phyloP scores from a whole-genome alignment of 2,113 vertebrate genomes.

The Chionodraco myersi region DNA sequence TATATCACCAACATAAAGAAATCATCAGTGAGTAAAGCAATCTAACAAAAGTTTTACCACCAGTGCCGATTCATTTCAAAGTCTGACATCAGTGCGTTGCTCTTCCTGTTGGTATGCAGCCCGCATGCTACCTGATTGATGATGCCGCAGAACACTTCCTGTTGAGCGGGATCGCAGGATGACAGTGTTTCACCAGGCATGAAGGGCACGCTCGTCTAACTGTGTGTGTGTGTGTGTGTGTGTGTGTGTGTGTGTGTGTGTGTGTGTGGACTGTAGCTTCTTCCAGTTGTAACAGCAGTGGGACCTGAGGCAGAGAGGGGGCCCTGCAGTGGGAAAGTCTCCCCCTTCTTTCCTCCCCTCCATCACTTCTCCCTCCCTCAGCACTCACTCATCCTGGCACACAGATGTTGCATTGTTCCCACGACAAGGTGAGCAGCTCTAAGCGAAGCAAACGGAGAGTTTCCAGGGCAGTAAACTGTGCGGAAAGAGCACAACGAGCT shows the following conservation, averaged over 20 bases:
- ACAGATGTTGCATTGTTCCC: conserved; percentile 79
- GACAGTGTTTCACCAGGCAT: conserved; percentile 35
- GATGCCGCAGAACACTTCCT: conserved; percentile 43
- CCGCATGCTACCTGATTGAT: conserved; percentile 43
- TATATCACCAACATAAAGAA: no score
- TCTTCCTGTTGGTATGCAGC: not conserved
- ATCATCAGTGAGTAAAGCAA: no score
- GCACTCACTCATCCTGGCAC: conserved; percentile 56
- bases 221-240: conserved; percentile 14
- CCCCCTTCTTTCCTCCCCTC: not conserved
- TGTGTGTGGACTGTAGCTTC: conserved; percentile 2
- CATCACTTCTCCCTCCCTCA: not conserved
- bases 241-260: not conserved
- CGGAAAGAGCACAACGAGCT: conserved; percentile 56
- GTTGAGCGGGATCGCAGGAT: conserved; percentile 36
- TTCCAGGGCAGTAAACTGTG: conserved; percentile 62
- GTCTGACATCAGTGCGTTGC: not conserved
- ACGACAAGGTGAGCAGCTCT: conserved; percentile 59
- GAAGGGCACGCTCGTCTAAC: conserved; percentile 37
- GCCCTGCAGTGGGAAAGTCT: conserved; percentile 20
- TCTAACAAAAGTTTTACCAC: not conserved
- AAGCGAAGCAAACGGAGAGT: conserved; percentile 58
- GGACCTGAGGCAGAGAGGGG: conserved; percentile 41
- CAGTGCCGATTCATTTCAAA: not conserved
- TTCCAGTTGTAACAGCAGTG: conserved; percentile 13